Conservation (phyloP, 2,113 vertebrate species). For the Oncorhynchus nerka region DNA sequence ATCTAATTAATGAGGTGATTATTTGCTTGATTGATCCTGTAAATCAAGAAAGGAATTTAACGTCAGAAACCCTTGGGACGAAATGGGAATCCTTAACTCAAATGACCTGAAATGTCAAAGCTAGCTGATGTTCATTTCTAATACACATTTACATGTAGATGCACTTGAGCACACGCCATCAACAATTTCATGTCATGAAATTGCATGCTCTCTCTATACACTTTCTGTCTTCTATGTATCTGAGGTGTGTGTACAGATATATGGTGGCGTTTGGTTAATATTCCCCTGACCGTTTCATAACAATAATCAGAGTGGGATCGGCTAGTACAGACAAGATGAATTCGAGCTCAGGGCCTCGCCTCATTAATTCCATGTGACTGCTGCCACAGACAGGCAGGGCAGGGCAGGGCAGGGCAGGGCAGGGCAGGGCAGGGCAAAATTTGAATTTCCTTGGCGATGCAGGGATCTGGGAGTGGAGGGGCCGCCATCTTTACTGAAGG, state of each 20-base stretch:
- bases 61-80: neutral
- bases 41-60: neutral
- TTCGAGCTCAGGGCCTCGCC: slow-evolving; percentile 73
- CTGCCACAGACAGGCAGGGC: slow-evolving; percentile 2
- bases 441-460: no score
- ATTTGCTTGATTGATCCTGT: slow-evolving; percentile 23
- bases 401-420: no score
- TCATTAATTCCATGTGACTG: slow-evolving; percentile 78
- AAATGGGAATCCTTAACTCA: neutral
- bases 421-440: no score
- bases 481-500: no score
- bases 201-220: slow-evolving; percentile 9
- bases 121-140: no score
- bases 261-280: slow-evolving; percentile 74
- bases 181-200: no score
- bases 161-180: no score
- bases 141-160: no score
- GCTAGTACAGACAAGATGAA: slow-evolving; percentile 77
- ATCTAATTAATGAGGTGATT: slow-evolving; percentile 23
- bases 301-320: slow-evolving; percentile 78
- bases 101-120: neutral
- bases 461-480: no score
- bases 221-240: neutral
- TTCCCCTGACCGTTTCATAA: slow-evolving; percentile 80
- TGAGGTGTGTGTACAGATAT: slow-evolving; percentile 13